Conservation (phyloP, 2,797 vertebrate species). For the Eospalax fontanierii region DNA sequence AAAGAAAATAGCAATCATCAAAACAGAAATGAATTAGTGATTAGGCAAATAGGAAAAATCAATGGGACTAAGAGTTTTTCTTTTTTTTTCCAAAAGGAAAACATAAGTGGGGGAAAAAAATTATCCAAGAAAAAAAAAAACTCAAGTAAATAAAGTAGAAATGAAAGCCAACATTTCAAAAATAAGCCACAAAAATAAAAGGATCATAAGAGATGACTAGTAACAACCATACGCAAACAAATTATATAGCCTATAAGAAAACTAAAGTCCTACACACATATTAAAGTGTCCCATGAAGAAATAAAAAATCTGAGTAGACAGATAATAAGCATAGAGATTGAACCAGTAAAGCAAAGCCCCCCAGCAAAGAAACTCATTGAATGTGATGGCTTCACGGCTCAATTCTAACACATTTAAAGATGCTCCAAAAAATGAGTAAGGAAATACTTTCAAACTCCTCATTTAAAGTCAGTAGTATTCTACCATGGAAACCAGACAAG, state of each 20-base stretch:
- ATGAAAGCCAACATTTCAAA: neutral
- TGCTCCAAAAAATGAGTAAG: neutral
- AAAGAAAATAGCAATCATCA: neutral
- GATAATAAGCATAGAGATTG: neutral
- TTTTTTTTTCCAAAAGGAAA: neutral
- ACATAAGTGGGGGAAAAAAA: neutral
- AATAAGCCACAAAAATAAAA: neutral
- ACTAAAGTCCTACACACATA: neutral
- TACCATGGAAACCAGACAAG: neutral
- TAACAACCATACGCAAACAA: neutral
- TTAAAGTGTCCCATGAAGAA: neutral
- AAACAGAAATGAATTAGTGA: neutral
- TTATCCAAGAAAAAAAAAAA: neutral
- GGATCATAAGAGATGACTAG: neutral
- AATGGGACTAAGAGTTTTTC: neutral
- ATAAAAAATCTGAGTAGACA: neutral
- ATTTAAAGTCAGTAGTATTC: neutral
- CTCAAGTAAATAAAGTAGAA: neutral
- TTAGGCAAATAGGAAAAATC: neutral
- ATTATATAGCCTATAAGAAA: neutral
- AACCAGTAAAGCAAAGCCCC: neutral
- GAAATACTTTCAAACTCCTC: conserved; percentile 2
- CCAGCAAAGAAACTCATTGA: neutral
- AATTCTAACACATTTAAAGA: neutral
- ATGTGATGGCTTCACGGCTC: neutral